Conservation (phyloP, 2,888 invertebrate species). For the Rotaria sp. region DNA sequence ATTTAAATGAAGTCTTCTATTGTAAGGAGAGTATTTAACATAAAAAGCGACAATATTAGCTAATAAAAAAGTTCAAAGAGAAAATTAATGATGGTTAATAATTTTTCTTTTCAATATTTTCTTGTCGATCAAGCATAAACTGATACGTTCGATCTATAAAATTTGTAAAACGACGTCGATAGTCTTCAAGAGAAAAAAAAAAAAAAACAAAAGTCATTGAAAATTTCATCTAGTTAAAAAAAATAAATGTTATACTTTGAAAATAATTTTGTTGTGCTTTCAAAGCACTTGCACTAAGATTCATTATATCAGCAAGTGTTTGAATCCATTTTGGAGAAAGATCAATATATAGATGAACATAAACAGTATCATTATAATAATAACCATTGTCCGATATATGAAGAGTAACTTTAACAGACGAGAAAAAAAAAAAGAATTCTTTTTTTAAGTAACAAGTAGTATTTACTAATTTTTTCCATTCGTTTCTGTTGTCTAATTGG, state of each 20-base stretch:
- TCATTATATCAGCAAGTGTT: background rate
- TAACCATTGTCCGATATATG: background rate
- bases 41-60: no score
- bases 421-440: background rate
- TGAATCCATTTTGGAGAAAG: background rate
- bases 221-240: background rate
- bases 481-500: background rate
- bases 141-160: background rate
- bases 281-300: background rate
- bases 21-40: no score
- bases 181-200: background rate
- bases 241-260: background rate
- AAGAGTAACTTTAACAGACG: background rate
- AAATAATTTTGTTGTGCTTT: background rate
- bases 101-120: background rate
- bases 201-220: background rate
- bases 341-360: background rate
- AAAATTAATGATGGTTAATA: background rate
- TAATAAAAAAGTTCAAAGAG: no score
- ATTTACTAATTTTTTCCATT: background rate
- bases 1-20: no score
- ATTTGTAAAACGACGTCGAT: slow-evolving; percentile 1
- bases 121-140: background rate
- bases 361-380: background rate
- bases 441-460: background rate